Percentiles rank a stretch among this genome's conserved stretches.
Conservation (phyloP, 2,888 invertebrate species). For the Amphimallon solstitiale region DNA sequence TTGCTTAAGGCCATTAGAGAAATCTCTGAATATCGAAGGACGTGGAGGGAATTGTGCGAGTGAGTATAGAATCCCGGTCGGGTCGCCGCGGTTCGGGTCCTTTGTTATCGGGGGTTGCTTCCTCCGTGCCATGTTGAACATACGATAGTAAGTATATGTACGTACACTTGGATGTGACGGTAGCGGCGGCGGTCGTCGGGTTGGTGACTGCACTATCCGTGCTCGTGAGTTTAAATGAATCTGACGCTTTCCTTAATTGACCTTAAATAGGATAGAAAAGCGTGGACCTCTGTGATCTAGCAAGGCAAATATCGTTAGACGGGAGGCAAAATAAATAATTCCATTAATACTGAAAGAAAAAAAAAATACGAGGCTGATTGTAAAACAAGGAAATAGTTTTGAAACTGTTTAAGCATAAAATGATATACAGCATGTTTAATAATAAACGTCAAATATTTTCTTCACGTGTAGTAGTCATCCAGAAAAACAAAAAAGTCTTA, state of each 20-base stretch:
- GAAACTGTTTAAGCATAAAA: too few species aligned
- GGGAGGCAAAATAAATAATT: background rate
- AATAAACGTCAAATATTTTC: too few species aligned
- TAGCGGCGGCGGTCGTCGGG: background rate
- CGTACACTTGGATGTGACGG: conserved; percentile 5
- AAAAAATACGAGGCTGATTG: too few species aligned
- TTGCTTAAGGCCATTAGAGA: conserved; percentile 44
- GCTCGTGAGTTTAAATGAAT: conserved; percentile 22
- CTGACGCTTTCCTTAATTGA: conserved; percentile 28
- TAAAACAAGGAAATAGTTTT: too few species aligned
- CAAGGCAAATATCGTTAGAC: background rate
- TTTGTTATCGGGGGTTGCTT: conserved; percentile 26
- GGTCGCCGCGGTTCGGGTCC: conserved; percentile 1
- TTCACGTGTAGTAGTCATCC: too few species aligned
- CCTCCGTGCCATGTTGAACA: conserved; percentile 11
- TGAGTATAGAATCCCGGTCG: background rate
- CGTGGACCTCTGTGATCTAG: background rate
- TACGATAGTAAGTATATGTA: conserved; percentile 1
- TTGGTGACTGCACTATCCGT: conserved; percentile 1
- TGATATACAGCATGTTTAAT: too few species aligned
- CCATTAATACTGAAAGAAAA: too few species aligned
- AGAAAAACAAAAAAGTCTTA: too few species aligned
- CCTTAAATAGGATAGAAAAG: conserved; percentile 3
- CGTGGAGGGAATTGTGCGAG: too few species aligned
- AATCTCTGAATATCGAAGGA: conserved; percentile 32